These are phyloP conservation scores for Colletes latitarsis DNA, from an alignment of 1,140 invertebrate genomes.

Conservation along the genomic window DNA sequence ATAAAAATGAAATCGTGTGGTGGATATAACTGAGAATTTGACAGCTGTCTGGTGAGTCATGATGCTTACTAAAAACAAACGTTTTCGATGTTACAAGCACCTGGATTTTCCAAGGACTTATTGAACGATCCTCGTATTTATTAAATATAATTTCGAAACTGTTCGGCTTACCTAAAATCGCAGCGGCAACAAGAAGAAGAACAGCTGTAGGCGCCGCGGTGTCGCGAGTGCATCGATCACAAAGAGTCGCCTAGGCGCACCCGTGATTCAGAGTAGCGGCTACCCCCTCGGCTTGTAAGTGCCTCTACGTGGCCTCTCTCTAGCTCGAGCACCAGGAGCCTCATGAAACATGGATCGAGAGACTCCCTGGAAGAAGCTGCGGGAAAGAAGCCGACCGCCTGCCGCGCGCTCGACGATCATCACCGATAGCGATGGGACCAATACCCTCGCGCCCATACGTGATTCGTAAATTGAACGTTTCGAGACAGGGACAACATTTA, in stretches of 20 bases:
- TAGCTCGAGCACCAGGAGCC: conserved; percentile 38
- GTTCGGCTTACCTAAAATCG: too few species aligned
- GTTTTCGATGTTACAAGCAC: too few species aligned
- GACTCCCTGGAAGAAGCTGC: conserved; percentile 57
- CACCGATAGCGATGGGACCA: conserved; percentile 51
- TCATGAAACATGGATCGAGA: conserved; percentile 67
- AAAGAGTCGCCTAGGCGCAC: conserved; percentile 58
- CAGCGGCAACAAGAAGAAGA: background rate
- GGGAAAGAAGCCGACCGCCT: conserved; percentile 61
- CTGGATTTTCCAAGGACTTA: too few species aligned
- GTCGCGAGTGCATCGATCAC: conserved; percentile 58
- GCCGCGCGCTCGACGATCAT: conserved; percentile 46
- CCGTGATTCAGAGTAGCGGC: conserved; percentile 58
- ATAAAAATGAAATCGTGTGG: too few species aligned
- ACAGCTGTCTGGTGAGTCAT: too few species aligned
- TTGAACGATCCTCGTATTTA: too few species aligned
- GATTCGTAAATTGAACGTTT: too few species aligned
- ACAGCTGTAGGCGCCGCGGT: conserved; percentile 38
- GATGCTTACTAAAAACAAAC: too few species aligned
- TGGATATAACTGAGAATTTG: too few species aligned
- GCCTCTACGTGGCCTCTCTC: conserved; percentile 43
- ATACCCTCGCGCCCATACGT: conserved; percentile 19
- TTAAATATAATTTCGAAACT: too few species aligned
- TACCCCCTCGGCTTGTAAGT: conserved; percentile 38
- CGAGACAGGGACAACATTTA: too few species aligned